These are phyloP conservation scores for Butastur rufipennis DNA, from an alignment of 2,113 vertebrate species.

Conservation along the genomic window DNA sequence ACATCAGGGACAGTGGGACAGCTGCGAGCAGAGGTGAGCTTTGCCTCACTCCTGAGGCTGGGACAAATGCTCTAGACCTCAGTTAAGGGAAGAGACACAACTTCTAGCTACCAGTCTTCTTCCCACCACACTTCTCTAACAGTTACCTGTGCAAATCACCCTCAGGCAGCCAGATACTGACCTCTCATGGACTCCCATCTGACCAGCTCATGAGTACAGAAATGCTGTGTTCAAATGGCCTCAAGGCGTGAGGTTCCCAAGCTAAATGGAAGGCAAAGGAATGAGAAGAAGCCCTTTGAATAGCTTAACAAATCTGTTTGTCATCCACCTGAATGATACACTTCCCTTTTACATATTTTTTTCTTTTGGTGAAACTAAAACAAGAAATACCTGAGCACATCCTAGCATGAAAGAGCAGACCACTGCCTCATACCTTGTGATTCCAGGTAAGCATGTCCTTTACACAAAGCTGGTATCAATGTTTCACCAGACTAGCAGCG, in stretches of 20 bases:
- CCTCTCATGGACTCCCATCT: neutral
- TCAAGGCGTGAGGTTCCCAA: fast-evolving
- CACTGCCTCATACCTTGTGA: neutral
- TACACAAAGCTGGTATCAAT: neutral
- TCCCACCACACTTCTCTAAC: neutral
- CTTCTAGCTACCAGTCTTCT: neutral
- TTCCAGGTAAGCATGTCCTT: neutral
- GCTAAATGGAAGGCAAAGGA: neutral
- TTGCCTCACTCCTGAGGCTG: neutral
- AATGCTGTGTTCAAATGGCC: neutral
- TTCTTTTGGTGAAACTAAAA: neutral
- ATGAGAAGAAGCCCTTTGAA: neutral
- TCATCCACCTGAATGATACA: neutral
- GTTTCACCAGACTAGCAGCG: neutral
- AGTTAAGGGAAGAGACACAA: neutral
- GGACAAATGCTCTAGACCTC: neutral
- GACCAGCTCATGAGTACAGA: neutral
- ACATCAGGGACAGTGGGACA: neutral
- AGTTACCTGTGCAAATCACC: neutral
- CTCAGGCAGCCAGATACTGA: neutral
- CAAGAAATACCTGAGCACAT: neutral
- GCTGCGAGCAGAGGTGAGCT: neutral
- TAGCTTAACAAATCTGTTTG: neutral
- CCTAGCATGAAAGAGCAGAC: neutral
- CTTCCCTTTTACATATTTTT: neutral